phyloP scores from a whole-genome alignment of 2,113 vertebrate genomes.

The Aythya baeri region DNA sequence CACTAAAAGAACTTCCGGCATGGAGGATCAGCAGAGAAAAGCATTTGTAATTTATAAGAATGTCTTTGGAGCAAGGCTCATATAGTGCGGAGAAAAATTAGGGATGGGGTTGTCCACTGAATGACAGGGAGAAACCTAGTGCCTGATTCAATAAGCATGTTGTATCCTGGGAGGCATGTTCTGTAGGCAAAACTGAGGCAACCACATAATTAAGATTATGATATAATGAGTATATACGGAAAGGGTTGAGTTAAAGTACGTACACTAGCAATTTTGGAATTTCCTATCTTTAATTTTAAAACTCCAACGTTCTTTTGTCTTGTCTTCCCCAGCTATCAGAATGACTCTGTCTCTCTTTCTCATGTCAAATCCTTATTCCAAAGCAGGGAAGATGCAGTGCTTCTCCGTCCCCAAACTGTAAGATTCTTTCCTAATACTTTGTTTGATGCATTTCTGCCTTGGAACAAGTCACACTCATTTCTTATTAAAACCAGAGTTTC shows the following conservation, averaged over 20 bases:
- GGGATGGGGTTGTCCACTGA: not conserved
- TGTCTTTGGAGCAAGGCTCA: not conserved
- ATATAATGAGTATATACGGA: not conserved
- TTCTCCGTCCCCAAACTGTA: not conserved
- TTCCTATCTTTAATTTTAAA: not conserved
- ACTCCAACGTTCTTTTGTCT: not conserved
- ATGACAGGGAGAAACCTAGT: not conserved
- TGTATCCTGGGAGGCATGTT: not conserved
- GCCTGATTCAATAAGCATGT: not conserved
- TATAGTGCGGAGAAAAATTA: not conserved
- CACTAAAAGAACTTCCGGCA: not conserved
- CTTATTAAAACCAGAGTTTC: not conserved
- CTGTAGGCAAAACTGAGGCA: not conserved
- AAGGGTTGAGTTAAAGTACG: not conserved
- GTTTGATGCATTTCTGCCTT: not conserved
- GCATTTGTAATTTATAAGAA: not conserved
- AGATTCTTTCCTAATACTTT: not conserved
- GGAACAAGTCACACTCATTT: not conserved
- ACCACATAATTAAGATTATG: not conserved
- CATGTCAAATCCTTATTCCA: not conserved
- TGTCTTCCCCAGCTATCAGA: not conserved
- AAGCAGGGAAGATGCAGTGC: accelerated
- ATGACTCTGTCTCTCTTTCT: not conserved
- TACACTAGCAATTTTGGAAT: not conserved
- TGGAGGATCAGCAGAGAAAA: not conserved